Percentiles rank a stretch among this genome's conserved stretches.
These are phyloP conservation scores for Cyclargus thomasi DNA, from an alignment of 1,140 invertebrate genomes.

Conservation along the genomic window DNA sequence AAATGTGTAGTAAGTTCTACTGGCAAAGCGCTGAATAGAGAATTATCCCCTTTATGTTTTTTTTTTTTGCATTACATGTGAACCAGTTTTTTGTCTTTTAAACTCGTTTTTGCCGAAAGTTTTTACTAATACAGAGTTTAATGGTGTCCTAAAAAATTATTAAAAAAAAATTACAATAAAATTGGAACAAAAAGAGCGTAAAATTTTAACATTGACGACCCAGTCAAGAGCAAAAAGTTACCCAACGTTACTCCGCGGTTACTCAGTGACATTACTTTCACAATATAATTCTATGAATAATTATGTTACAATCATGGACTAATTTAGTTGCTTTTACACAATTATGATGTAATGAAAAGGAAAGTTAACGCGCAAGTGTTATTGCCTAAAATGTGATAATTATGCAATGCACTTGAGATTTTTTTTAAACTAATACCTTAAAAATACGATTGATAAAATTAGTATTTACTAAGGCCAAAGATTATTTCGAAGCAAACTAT, in stretches of 20 bases:
- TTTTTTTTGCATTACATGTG: too few species aligned
- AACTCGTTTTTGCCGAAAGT: too few species aligned
- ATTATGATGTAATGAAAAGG: constrained; percentile 9
- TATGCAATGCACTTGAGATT: constrained; percentile 1
- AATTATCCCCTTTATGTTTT: too few species aligned
- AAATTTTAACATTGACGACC: background rate
- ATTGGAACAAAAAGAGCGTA: background rate
- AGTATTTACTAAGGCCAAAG: background rate
- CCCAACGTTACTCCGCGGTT: background rate
- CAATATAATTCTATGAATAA: background rate
- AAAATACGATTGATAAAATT: background rate
- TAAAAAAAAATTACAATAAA: too few species aligned
- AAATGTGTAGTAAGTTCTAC: too few species aligned
- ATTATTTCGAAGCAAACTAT: background rate
- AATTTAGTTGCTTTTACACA: constrained; percentile 9
- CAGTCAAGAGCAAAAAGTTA: background rate
- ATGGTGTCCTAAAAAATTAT: too few species aligned
- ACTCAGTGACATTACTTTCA: background rate
- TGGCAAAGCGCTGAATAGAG: too few species aligned
- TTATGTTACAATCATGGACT: background rate
- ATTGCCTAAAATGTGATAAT: constrained; percentile 6
- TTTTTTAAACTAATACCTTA: background rate
- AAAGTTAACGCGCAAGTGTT: constrained; percentile 3
- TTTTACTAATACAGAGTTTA: too few species aligned
- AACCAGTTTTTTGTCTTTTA: too few species aligned